A percentile compares a stretch with the other conserved stretches of the same genome.
phyloP scores from a whole-genome alignment of 1,140 invertebrate species.

The Zaprionus nigranus region DNA sequence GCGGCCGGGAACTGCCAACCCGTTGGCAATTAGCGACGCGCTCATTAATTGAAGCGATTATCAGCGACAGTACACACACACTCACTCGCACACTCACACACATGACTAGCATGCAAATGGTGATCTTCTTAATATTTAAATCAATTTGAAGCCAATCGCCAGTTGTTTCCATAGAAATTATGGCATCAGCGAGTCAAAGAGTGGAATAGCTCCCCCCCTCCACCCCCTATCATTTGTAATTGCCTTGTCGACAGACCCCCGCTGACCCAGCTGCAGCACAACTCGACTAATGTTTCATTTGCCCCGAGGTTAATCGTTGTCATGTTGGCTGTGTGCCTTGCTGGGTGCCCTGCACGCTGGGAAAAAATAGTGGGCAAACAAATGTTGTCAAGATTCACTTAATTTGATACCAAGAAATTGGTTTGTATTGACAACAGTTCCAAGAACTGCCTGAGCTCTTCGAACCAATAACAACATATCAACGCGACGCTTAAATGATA shows the following conservation, averaged over 20 bases:
- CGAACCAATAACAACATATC: not conserved
- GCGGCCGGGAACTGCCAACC: slow-evolving; percentile 35
- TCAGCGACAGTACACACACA: slow-evolving; percentile 26
- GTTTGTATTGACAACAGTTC: slow-evolving; percentile 15
- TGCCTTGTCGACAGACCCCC: not conserved
- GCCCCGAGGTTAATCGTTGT: not conserved
- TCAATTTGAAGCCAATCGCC: slow-evolving; percentile 19
- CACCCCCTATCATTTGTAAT: slow-evolving; percentile 1
- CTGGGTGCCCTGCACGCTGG: not conserved
- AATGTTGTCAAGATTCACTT: slow-evolving; percentile 22
- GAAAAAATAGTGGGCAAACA: slow-evolving; percentile 4
- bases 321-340: too few species aligned
- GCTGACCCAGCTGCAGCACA: not conserved
- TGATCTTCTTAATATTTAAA: slow-evolving; percentile 36
- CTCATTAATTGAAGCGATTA: slow-evolving; percentile 71
- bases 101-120: not conserved
- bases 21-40: slow-evolving; percentile 63
- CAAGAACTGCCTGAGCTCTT: not conserved
- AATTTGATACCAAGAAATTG: slow-evolving; percentile 9
- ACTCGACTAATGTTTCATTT: not conserved
- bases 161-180: slow-evolving; percentile 8
- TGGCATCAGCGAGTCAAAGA: slow-evolving; percentile 2
- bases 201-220: not conserved
- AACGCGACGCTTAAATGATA: not conserved
- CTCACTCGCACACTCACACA: slow-evolving; percentile 12